phyloP scores from a whole-genome alignment of 2,797 vertebrate species.

The Loris lydekkerianus region DNA sequence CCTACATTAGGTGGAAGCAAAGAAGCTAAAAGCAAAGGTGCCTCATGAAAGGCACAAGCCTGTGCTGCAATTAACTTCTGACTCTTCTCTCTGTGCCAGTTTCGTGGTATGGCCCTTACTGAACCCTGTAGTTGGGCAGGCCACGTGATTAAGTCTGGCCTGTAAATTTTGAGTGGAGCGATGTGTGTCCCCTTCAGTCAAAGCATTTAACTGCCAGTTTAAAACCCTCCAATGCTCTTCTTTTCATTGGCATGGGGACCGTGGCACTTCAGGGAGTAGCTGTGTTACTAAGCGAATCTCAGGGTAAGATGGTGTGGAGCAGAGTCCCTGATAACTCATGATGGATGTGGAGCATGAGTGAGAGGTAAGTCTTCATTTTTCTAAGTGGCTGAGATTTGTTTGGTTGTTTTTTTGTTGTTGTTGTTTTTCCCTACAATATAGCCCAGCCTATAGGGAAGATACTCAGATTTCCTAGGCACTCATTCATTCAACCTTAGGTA shows the following conservation, averaged over 20 bases:
- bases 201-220: not conserved
- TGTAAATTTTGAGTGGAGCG: not conserved
- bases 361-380: conserved; percentile 19
- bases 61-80: not conserved
- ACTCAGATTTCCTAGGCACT: not conserved
- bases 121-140: not conserved
- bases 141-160: not conserved
- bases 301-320: not conserved
- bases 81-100: not conserved
- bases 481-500: not conserved
- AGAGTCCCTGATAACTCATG: not conserved
- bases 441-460: not conserved
- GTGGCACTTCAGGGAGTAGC: not conserved
- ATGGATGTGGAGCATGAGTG: not conserved
- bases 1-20: not conserved
- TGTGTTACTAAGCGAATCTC: not conserved
- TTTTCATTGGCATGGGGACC: not conserved
- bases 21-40: not conserved
- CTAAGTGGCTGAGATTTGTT: not conserved
- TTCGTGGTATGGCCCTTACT: not conserved
- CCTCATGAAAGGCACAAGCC: not conserved
- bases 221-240: not conserved
- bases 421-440: not conserved
- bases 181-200: not conserved
- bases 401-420: not conserved